phyloP scores from a whole-genome alignment of 2,797 vertebrate genomes.

The Acanthopagrus latus region DNA sequence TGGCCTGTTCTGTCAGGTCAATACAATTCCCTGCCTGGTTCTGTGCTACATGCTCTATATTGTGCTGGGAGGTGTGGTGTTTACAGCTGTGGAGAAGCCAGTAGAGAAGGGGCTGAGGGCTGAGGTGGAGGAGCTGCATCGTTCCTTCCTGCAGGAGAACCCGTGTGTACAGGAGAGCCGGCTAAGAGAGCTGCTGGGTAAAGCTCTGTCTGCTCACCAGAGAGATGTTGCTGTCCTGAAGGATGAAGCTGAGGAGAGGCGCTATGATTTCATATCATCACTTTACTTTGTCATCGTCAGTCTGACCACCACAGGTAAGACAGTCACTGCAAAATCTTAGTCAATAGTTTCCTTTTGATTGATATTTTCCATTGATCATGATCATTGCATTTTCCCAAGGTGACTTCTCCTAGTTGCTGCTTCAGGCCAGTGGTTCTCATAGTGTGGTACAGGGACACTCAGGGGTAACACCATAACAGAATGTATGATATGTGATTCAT shows the following conservation, averaged over 20 bases:
- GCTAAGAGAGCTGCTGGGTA: slow-evolving; percentile 75
- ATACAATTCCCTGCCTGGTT: slow-evolving; percentile 69
- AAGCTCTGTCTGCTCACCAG: slow-evolving; percentile 66
- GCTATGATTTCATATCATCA: slow-evolving; percentile 84
- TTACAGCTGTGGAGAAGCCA: slow-evolving; percentile 78
- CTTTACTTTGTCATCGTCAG: slow-evolving; percentile 86
- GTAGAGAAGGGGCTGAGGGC: slow-evolving; percentile 68
- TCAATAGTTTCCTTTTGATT: not conserved
- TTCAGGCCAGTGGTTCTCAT: too few species aligned
- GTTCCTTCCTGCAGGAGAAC: slow-evolving; percentile 73
- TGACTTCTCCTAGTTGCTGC: not conserved
- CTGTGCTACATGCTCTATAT: slow-evolving; percentile 76
- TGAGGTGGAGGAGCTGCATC: slow-evolving; percentile 65
- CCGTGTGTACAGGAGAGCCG: slow-evolving; percentile 72
- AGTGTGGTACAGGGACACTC: too few species aligned
- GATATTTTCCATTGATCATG: not conserved
- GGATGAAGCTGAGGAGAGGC: slow-evolving; percentile 43
- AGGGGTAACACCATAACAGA: too few species aligned
- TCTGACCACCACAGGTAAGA: slow-evolving; percentile 87
- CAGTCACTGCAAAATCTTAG: too few species aligned
- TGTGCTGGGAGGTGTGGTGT: slow-evolving; percentile 74
- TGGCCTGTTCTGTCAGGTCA: slow-evolving; percentile 23
- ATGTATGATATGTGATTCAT: too few species aligned
- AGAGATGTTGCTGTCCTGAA: slow-evolving; percentile 73
- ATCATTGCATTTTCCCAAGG: not conserved